Evolutionary conservation across 2,888 invertebrate genomes (phyloP), one percentile per base, ranked within the genome.

Genomic region (Rhamnusium bicolor): DNA sequence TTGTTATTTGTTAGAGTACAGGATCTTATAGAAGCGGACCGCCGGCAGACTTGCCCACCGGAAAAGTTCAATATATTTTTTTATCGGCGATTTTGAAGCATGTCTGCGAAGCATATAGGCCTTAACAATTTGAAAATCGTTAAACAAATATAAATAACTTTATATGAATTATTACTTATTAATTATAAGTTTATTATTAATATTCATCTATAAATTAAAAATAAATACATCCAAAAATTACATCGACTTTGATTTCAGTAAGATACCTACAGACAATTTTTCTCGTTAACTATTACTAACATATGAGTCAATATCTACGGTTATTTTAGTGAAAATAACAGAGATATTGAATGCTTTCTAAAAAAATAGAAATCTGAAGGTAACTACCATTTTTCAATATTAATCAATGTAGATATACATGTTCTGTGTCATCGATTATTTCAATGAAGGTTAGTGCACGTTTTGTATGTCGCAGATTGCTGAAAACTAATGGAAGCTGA

Each of bases 281-380:
- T 24, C n/a, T 8, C 49, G 0, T 0, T 46, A 21, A 46, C 14
- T n/a, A 19, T 46, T 14, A 6, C 47, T 47, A 47, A 10, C 14
- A n/a, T n/a, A 10, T 6, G 32, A 54, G 32, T 14, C 51, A 53
- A 65, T 65, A 65, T 65, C 65, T 65, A 19, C 65, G 19, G 53
- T 65, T 65, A 65, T 65, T 65, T 65, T 32, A 32, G 14, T 1
- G 5, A 53, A 65, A 65, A 65, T 65, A 63, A 63, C 27, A 27
- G 63, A 63, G 62, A 63, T 63, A 63, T 63, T 51, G 29, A 18
- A 32, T 16, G 19, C 65, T 40, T 27, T 18, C 24, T 49, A 27
- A 24, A 19, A 51, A 10, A 10, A 58, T 32, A 32, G 32, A 58
- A 58, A n/a, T 32, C 24, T 14, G 32, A 29, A 12, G 58, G 32